phyloP scores from a whole-genome alignment of 1,140 invertebrate species.

The Cotesia vestalis region DNA sequence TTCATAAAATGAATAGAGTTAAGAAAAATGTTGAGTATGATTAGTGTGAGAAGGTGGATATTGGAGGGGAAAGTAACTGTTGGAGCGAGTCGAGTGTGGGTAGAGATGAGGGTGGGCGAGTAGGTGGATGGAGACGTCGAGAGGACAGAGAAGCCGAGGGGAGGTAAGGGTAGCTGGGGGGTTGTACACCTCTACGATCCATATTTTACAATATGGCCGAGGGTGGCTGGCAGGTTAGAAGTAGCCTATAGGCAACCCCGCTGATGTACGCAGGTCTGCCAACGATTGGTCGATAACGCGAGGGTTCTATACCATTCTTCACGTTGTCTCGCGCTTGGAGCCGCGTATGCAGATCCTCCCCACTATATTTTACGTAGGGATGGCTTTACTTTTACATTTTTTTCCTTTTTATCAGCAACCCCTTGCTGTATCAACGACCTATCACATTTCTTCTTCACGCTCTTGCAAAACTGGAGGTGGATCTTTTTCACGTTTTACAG shows the following conservation, averaged over 20 bases:
- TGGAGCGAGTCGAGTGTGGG: background rate
- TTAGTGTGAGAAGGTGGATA: background rate
- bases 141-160: constrained; percentile 6
- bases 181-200: constrained; percentile 39
- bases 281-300: constrained; percentile 41
- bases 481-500: constrained; percentile 15
- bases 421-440: constrained; percentile 32
- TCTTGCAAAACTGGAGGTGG: constrained; percentile 15
- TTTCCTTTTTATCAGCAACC: background rate
- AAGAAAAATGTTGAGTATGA: background rate
- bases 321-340: constrained; percentile 1
- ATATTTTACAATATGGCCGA: constrained; percentile 44
- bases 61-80: constrained; percentile 4
- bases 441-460: constrained; percentile 28
- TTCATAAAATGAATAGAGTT: background rate
- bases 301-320: constrained; percentile 18
- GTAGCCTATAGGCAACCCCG: constrained; percentile 39
- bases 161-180: constrained; percentile 18
- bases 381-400: background rate
- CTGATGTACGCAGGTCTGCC: constrained; percentile 41
- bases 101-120: background rate
- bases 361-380: background rate
- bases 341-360: constrained; percentile 9
- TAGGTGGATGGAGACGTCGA: constrained; percentile 14
- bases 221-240: constrained; percentile 39